Conservation (phyloP, 2,888 invertebrate genomes). For the Sinotaia quadrata region DNA sequence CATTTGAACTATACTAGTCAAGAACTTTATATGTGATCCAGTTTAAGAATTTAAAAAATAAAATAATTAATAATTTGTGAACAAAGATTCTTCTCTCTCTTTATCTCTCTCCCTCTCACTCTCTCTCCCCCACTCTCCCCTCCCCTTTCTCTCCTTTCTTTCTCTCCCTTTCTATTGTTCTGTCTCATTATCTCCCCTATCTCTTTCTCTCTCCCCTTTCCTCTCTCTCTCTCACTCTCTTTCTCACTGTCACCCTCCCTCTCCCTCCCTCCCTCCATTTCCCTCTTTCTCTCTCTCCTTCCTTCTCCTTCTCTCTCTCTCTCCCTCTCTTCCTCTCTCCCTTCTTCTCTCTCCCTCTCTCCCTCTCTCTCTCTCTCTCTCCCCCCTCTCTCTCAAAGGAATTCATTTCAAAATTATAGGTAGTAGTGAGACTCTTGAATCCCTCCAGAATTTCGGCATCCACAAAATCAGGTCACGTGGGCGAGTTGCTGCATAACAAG, state of each 20-base stretch:
- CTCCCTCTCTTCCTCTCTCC: slow-evolving; percentile 3
- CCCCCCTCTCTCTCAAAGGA: no score
- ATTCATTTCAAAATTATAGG: no score
- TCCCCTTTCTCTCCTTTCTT: slow-evolving; percentile 8
- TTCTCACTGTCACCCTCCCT: slow-evolving; percentile 6
- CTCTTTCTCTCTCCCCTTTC: background rate
- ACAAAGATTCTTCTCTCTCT: no score
- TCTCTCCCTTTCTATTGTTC: background rate
- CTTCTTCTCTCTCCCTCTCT: slow-evolving; percentile 4
- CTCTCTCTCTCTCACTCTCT: slow-evolving; percentile 11
- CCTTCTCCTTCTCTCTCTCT: background rate
- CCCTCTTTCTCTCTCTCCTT: background rate
- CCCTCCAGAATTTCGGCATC: no score
- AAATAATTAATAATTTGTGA: no score
- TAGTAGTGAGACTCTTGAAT: no score
- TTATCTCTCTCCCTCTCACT: background rate
- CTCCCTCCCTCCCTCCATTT: background rate
- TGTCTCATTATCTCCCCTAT: slow-evolving; percentile 5
- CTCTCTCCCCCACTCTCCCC: background rate
- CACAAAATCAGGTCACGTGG: no score
- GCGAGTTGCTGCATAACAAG: no score
- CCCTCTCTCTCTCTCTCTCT: slow-evolving; percentile 1
- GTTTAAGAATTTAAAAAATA: no score
- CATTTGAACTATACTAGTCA: no score
- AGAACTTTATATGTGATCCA: no score